Evolutionary conservation across 1,140 invertebrate species (phyloP).

Genomic region (Bombus sylvicola): DNA sequence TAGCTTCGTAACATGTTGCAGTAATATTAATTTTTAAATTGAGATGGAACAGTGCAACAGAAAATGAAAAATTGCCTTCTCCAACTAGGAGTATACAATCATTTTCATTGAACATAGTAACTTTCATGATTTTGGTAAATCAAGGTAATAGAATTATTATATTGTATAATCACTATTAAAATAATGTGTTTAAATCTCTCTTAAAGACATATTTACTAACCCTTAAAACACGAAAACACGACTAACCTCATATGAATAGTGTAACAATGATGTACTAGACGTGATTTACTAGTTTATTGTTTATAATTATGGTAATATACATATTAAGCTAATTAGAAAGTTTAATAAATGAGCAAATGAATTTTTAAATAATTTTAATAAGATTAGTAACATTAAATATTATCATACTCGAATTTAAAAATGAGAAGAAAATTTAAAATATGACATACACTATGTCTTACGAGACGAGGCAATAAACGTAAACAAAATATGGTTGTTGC

Average conservation of each 20-base stretch:
- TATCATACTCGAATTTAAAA: neutral
- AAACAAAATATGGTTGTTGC: too few species aligned
- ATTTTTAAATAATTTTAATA: neutral
- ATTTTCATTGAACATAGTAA: slow-evolving; percentile 69
- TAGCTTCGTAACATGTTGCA: slow-evolving; percentile 75
- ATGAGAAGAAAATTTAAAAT: neutral
- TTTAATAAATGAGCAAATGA: neutral
- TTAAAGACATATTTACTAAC: neutral
- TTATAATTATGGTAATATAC: neutral
- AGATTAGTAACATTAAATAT: neutral
- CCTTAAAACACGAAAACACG: neutral
- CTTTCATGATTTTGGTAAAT: slow-evolving; percentile 64
- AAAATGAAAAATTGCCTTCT: slow-evolving; percentile 86
- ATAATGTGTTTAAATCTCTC: neutral
- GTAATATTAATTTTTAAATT: slow-evolving; percentile 71
- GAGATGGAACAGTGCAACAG: slow-evolving; percentile 76
- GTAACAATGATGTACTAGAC: neutral
- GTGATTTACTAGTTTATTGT: neutral
- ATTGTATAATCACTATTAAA: neutral
- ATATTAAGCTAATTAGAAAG: neutral
- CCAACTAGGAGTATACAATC: slow-evolving; percentile 81
- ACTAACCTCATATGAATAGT: slow-evolving; percentile 37
- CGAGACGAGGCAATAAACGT: too few species aligned
- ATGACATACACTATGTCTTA: neutral
- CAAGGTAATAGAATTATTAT: neutral